A percentile compares a stretch with the other conserved stretches of the same genome.
Evolutionary conservation across 2,797 vertebrate genomes (phyloP).

Genomic region (Morus bassanus): DNA sequence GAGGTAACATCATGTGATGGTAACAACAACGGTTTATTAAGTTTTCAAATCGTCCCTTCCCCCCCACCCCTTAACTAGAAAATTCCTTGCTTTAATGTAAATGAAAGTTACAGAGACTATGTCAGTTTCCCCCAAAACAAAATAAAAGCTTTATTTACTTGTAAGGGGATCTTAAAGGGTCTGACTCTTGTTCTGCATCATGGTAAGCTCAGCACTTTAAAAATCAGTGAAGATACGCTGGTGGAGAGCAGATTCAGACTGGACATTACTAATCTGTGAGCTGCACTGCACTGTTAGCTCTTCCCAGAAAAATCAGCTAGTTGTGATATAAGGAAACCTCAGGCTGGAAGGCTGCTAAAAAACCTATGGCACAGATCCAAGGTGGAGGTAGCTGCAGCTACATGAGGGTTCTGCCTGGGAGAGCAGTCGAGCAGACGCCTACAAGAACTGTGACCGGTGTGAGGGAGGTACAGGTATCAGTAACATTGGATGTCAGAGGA

Average conservation of each 20-base stretch:
- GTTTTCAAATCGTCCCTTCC: neutral
- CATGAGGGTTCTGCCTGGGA: neutral
- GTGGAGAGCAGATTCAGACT: neutral
- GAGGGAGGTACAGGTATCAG: neutral
- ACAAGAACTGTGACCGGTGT: neutral
- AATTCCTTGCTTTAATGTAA: neutral
- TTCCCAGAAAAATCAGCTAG: neutral
- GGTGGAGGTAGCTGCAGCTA: neutral
- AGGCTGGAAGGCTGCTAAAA: neutral
- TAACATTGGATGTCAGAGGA: rapidly evolving
- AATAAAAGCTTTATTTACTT: neutral
- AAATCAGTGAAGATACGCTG: neutral
- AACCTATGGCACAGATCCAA: neutral
- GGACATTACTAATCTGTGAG: neutral
- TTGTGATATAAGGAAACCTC: neutral
- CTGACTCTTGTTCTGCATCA: neutral
- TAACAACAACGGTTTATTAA: neutral
- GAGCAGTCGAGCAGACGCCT: neutral
- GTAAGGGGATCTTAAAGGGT: neutral
- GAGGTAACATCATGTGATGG: neutral
- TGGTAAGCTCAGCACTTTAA: neutral
- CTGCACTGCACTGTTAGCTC: neutral
- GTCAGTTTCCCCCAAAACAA: neutral
- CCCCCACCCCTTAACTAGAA: neutral
- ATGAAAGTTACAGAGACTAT: neutral